Conservation (phyloP, 2,113 vertebrate genomes). For the Phodopus roborovskii region DNA sequence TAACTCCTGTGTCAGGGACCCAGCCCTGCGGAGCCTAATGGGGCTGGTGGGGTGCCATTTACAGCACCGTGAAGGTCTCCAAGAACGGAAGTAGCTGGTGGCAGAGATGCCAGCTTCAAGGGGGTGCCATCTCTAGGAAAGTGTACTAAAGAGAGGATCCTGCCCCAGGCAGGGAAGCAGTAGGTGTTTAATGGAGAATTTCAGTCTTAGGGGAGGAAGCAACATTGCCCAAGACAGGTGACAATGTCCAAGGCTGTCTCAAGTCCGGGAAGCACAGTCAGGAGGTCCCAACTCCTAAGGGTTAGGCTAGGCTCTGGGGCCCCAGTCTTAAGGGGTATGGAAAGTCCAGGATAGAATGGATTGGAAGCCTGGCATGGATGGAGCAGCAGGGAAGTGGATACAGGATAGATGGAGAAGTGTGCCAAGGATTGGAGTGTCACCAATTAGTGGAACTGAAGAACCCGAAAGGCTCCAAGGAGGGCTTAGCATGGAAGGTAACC, state of each 20-base stretch:
- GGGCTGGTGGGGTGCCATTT: background rate
- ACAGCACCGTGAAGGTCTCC: background rate
- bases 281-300: background rate
- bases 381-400: background rate
- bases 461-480: background rate
- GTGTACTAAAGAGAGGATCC: background rate
- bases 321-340: background rate
- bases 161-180: background rate
- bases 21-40: background rate
- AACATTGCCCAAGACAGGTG: background rate
- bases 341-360: background rate
- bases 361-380: background rate
- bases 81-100: background rate
- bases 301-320: background rate
- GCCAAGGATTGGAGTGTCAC: background rate
- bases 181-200: background rate
- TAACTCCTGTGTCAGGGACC: background rate
- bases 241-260: background rate
- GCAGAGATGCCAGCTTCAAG: background rate
- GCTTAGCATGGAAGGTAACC: background rate
- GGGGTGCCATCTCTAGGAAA: background rate
- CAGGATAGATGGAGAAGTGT: background rate
- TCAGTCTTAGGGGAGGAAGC: background rate
- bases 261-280: background rate
- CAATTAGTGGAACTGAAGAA: background rate